Evolutionary conservation across 2,113 vertebrate genomes (phyloP).

Genomic region (Lepus americanus): DNA sequence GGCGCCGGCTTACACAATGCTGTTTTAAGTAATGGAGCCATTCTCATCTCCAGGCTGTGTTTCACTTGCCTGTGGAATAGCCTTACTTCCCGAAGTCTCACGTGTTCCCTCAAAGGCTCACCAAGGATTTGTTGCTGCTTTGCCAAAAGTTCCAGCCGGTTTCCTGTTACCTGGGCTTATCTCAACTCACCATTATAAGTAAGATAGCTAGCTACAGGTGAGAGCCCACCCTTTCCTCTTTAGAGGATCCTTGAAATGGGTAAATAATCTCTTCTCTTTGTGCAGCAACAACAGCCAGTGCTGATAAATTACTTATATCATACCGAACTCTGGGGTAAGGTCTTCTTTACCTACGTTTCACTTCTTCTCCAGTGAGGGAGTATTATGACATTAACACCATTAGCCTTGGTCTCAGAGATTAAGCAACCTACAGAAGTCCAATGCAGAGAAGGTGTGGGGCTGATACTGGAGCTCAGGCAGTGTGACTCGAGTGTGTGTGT

Average conservation of each 20-base stretch:
- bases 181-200: conserved; percentile 2
- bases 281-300: not conserved
- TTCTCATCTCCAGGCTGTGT: conserved; percentile 84
- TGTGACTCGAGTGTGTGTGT: not conserved
- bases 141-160: conserved; percentile 43
- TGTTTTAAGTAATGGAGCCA: conserved; percentile 88
- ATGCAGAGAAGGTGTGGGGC: not conserved
- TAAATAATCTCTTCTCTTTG: conserved; percentile 4
- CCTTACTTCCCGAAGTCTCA: conserved; percentile 35
- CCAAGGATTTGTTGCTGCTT: conserved; percentile 51
- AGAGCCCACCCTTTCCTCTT: not conserved
- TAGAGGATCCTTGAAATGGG: not conserved
- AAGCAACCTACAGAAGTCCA: not conserved
- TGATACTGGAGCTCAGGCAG: conserved; percentile 16
- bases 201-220: not conserved
- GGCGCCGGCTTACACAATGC: not conserved
- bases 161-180: conserved; percentile 1
- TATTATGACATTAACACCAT: not conserved
- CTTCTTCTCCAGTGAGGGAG: not conserved
- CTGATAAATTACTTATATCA: not conserved
- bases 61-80: conserved; percentile 83
- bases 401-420: not conserved
- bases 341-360: not conserved
- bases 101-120: not conserved
- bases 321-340: not conserved